These are phyloP conservation scores for Morpho deidamia DNA, from an alignment of 2,888 invertebrate genomes.

Conservation along the genomic window DNA sequence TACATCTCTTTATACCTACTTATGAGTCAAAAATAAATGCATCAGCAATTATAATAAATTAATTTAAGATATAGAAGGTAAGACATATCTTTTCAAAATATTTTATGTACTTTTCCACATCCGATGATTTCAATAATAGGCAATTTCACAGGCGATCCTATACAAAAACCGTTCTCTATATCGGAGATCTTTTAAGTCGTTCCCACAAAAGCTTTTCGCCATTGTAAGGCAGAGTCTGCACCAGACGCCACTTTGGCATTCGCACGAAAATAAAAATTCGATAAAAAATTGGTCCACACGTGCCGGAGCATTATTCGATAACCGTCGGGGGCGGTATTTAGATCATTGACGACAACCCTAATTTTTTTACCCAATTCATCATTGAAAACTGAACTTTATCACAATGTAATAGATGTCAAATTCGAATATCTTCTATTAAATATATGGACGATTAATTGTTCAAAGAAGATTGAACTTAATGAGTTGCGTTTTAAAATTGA, in stretches of 20 bases:
- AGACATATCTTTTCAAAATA: background rate
- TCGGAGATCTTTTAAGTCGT: constrained; percentile 20
- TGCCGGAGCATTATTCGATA: constrained; percentile 73
- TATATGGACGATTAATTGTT: background rate
- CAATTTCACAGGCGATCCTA: constrained; percentile 1
- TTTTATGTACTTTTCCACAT: background rate
- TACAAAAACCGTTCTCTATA: background rate
- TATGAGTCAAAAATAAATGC: too few species aligned
- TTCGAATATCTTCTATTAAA: constrained; percentile 15
- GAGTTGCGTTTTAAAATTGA: constrained; percentile 11
- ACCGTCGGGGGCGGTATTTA: constrained; percentile 74
- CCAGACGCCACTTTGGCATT: constrained; percentile 67
- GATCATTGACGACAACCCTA: constrained; percentile 65
- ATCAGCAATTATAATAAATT: too few species aligned
- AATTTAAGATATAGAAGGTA: too few species aligned
- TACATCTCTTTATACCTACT: too few species aligned
- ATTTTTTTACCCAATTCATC: constrained; percentile 34
- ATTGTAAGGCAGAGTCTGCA: constrained; percentile 52
- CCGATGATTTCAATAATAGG: background rate
- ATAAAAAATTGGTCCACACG: constrained; percentile 69
- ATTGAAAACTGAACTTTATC: constrained; percentile 31
- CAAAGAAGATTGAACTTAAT: constrained; percentile 16
- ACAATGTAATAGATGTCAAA: constrained; percentile 17
- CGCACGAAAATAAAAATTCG: constrained; percentile 67
- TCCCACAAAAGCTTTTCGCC: constrained; percentile 28